These are phyloP conservation scores for Euthynnus affinis DNA, from an alignment of 2,797 vertebrate genomes.

Conservation along the genomic window DNA sequence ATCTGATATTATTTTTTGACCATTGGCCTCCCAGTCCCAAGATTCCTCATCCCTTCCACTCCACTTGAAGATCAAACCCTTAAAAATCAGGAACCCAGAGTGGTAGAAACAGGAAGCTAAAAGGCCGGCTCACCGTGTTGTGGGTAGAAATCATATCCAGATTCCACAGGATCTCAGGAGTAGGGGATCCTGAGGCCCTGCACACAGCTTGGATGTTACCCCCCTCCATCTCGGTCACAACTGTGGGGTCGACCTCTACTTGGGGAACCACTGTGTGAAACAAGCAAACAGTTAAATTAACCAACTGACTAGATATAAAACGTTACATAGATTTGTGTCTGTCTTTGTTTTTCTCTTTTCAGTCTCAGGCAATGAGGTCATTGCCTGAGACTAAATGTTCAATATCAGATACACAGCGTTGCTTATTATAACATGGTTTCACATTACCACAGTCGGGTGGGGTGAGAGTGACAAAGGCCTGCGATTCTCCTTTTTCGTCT, in stretches of 20 bases:
- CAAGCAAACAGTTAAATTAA: slow-evolving; percentile 22
- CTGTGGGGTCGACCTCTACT: slow-evolving; percentile 87
- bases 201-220: slow-evolving; percentile 89
- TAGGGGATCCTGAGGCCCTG: slow-evolving; percentile 88
- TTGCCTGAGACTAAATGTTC: neutral
- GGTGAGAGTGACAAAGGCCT: slow-evolving; percentile 86
- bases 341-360: slow-evolving; percentile 13
- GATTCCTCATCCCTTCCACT: too few species aligned
- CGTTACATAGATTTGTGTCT: slow-evolving; percentile 13
- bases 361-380: neutral
- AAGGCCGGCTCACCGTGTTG: slow-evolving; percentile 87
- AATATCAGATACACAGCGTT: slow-evolving; percentile 24
- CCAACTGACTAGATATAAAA: neutral
- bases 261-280: slow-evolving; percentile 88
- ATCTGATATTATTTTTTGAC: neutral
- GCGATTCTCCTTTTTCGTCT: slow-evolving; percentile 87
- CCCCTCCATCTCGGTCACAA: slow-evolving; percentile 91
- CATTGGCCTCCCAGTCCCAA: neutral
- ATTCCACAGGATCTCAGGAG: slow-evolving; percentile 92
- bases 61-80: neutral
- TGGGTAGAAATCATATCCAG: slow-evolving; percentile 89
- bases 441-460: slow-evolving; percentile 94
- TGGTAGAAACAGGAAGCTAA: neutral
- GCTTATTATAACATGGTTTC: slow-evolving; percentile 47
- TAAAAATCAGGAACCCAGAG: neutral